Conservation (phyloP, 2,113 vertebrate genomes). For the human region DNA sequence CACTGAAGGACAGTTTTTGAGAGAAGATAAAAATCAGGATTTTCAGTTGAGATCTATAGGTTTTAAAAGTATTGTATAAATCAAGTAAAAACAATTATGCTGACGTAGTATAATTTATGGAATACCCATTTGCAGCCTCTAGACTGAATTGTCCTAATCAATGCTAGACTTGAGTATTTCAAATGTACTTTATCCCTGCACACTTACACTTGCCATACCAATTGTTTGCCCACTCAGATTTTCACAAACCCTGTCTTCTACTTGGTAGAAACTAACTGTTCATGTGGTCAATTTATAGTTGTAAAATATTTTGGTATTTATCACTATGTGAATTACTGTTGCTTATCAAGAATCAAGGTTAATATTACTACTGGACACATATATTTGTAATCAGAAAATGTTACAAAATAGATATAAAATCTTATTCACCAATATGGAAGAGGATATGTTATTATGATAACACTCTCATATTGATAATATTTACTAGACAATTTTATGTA, state of each 20-base stretch:
- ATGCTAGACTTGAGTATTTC: not conserved
- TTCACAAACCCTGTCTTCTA: not conserved
- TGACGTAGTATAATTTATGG: not conserved
- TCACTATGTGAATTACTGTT: not conserved
- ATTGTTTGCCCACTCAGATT: not conserved
- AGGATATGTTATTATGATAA: not conserved
- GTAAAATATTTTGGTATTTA: not conserved
- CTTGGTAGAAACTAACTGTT: not conserved
- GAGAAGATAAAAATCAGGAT: not conserved
- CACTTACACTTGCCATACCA: not conserved
- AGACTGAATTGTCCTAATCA: not conserved
- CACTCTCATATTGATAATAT: not conserved
- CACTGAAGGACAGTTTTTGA: not conserved
- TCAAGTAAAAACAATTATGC: not conserved
- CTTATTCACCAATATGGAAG: not conserved
- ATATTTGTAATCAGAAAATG: not conserved
- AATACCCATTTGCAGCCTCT: not conserved
- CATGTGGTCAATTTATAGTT: not conserved
- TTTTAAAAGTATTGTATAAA: not conserved
- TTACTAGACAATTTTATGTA: slow-evolving; percentile 3
- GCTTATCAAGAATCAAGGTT: not conserved
- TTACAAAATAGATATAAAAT: not conserved
- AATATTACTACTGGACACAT: not conserved
- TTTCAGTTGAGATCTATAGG: not conserved
- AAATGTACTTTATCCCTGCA: not conserved